Conservation (phyloP, 2,797 vertebrate species). For the Acanthurus lineatus region DNA sequence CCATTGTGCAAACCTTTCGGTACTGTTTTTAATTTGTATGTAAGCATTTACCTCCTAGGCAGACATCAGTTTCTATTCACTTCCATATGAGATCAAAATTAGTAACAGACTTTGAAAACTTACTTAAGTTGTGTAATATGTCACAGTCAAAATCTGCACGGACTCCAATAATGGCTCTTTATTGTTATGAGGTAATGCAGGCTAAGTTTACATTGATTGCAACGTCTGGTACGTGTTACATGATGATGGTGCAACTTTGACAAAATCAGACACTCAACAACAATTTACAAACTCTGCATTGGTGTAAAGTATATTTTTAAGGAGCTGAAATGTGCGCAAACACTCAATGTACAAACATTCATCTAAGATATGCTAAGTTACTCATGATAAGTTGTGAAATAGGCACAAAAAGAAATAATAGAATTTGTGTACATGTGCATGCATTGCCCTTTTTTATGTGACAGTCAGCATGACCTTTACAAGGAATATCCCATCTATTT, state of each 20-base stretch:
- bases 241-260: not conserved
- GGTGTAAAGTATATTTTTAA: not conserved
- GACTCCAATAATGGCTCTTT: conserved; percentile 3
- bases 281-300: not conserved
- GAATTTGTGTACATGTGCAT: no score
- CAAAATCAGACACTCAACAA: not conserved
- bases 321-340: not conserved
- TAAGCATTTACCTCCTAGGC: not conserved
- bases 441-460: no score
- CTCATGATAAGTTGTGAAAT: no score
- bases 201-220: not conserved
- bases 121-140: not conserved
- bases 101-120: not conserved
- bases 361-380: not conserved
- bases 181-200: not conserved
- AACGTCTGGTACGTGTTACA: not conserved
- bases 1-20: not conserved
- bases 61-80: conserved; percentile 11
- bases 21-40: not conserved
- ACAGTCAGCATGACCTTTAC: no score
- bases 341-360: not conserved
- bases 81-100: conserved; percentile 23
- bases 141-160: not conserved
- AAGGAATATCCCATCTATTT: no score
- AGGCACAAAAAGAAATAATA: no score